A percentile compares a stretch with the other conserved stretches of the same genome.
phyloP scores from a whole-genome alignment of 2,888 invertebrate species.

The Aphodius granarius region DNA sequence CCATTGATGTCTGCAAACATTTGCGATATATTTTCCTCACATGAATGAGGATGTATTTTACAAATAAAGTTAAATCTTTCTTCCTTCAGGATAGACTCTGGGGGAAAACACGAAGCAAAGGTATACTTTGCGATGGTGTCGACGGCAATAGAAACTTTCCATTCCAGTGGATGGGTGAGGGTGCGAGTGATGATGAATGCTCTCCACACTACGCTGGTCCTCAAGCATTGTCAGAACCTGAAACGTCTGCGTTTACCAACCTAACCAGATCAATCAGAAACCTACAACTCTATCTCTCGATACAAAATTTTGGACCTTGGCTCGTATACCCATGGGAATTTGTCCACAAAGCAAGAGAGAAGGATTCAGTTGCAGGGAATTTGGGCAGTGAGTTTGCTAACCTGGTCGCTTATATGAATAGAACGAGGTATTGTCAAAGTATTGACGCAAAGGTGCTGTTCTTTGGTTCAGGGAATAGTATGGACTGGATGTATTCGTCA shows the following conservation, averaged over 20 bases:
- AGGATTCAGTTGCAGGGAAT: conserved; percentile 54
- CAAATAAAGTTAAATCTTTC: not conserved
- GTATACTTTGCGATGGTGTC: conserved; percentile 32
- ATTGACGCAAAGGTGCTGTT: conserved; percentile 53
- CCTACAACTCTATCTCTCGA: conserved; percentile 65
- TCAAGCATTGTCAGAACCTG: conserved; percentile 55
- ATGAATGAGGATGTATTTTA: no score
- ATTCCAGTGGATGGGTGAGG: conserved; percentile 63
- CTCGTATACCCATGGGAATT: conserved; percentile 71
- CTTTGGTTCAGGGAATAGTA: conserved; percentile 63
- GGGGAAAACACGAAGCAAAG: conserved; percentile 39
- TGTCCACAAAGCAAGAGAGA: conserved; percentile 56
- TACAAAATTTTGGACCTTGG: conserved; percentile 72
- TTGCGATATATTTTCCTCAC: no score
- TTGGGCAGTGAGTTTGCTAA: conserved; percentile 54
- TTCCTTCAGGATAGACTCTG: conserved; percentile 37
- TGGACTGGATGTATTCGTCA: conserved; percentile 64
- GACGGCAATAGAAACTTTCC: conserved; percentile 56
- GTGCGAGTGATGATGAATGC: conserved; percentile 49
- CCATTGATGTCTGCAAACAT: no score
- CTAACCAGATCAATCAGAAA: conserved; percentile 55
- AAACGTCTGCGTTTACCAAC: conserved; percentile 60
- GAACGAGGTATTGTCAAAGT: conserved; percentile 58
- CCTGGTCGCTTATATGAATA: conserved; percentile 48
- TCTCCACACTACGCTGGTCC: conserved; percentile 54